Evolutionary conservation across 2,113 vertebrate species (phyloP).

Genomic region (Verasper variegatus): DNA sequence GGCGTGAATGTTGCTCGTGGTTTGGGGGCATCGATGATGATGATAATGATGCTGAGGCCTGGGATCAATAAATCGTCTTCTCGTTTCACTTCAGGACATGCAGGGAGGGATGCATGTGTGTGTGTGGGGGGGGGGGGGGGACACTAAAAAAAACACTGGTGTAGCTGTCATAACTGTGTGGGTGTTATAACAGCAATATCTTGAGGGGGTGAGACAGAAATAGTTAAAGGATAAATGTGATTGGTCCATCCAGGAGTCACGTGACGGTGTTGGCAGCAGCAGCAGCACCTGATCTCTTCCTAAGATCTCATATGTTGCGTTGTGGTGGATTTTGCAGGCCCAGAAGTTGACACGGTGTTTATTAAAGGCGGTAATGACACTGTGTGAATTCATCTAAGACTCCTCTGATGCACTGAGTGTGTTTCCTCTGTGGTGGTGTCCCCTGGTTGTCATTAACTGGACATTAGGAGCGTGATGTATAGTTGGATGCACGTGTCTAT

Average conservation of each 20-base stretch:
- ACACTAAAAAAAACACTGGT: neutral
- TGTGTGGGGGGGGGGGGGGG: conserved; percentile 7
- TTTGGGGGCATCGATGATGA: conserved; percentile 10
- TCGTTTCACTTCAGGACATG: conserved; percentile 36
- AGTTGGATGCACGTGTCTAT: conserved; percentile 40
- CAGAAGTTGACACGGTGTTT: conserved; percentile 19
- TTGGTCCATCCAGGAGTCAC: conserved; percentile 78
- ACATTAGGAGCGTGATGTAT: conserved; percentile 50
- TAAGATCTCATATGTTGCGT: conserved; percentile 46
- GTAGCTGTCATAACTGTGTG: conserved; percentile 65
- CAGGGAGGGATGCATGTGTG: conserved; percentile 1
- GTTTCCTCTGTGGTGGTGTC: conserved; percentile 46
- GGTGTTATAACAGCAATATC: conserved; percentile 62
- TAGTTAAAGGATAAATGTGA: conserved; percentile 73
- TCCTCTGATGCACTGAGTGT: conserved; percentile 30
- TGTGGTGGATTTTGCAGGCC: conserved; percentile 23
- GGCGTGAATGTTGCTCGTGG: conserved; percentile 43
- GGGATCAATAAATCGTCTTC: conserved; percentile 21
- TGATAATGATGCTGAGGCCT: conserved; percentile 51
- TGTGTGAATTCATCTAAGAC: conserved; percentile 14
- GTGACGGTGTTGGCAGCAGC: conserved; percentile 70
- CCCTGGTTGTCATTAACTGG: conserved; percentile 44
- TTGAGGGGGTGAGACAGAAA: conserved; percentile 67
- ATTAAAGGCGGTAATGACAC: conserved; percentile 20
- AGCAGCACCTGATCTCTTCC: conserved; percentile 47